Evolutionary conservation across 92 coral and sea anemone genomes (phyloP), one percentile per base, ranked within the genome.

Genomic region (Chrysogorgia sp.): DNA sequence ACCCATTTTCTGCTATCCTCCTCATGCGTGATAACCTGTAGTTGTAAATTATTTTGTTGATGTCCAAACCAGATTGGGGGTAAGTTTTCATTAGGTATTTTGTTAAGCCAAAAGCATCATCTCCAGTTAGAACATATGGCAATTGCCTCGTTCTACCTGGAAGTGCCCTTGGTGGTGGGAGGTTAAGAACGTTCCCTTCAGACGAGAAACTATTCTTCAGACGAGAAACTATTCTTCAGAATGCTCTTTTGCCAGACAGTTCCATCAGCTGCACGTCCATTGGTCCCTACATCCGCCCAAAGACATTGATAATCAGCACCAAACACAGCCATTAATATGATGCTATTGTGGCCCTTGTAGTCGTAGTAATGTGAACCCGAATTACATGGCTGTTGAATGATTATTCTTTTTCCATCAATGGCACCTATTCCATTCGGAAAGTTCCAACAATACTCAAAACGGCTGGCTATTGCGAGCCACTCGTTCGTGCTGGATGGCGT

Each of bases 201-300:
- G 50, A 8, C 50, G 17, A 8, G 9, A 43, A 8, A n/a, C n/a
- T n/a, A n/a, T n/a, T n/a, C n/a, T n/a, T n/a, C n/a, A n/a, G n/a
- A n/a, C n/a, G n/a, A n/a, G n/a, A n/a, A n/a, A 8, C 9, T 17
- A 43, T 43, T 8, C 50, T 43, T 43, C 17, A 58, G 28, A 3
- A 1, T 1, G 14, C 64, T n/a, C 33, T 3, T 58, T 21, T 4
- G 21, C 64, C 64, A 58, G 1, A 21, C 64, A 3, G 26, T 28
- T 19, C 64, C 64, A 58, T 58, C 64, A 3, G 64, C 28, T 58
- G 28, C 64, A 3, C 28, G 1, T 15, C 64, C 64, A 58, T 58
- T 58, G 7, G 64, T 58, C 1, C 64, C 64, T n/a, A 58, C 64
- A 21, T 58, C 64, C 1, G 64, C n/a, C n/a, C n/a, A n/a, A n/a